Percentiles rank a stretch among this genome's conserved stretches.
Conservation (phyloP, 2,797 vertebrate species). For the Muraenolepis orangiensis region DNA sequence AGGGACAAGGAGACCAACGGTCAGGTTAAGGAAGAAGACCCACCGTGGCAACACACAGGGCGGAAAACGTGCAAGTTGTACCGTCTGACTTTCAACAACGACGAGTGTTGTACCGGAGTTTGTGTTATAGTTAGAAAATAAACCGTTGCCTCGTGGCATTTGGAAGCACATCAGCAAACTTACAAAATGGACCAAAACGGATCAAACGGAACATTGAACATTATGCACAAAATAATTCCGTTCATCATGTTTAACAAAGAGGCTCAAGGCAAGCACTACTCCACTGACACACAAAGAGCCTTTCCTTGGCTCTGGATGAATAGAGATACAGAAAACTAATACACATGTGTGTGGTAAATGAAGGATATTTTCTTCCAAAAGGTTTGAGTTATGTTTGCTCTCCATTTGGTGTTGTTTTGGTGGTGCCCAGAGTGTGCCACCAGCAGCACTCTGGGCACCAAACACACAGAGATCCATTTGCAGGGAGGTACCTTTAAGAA, state of each 20-base stretch:
- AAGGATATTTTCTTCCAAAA: too few species aligned
- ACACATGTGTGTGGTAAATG: constrained; percentile 3
- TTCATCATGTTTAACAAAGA: too few species aligned
- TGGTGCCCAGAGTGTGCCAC: too few species aligned
- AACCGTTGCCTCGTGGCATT: too few species aligned
- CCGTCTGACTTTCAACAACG: neutral
- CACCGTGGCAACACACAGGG: neutral
- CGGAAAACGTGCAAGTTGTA: neutral
- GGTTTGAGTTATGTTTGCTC: neutral
- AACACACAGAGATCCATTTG: neutral
- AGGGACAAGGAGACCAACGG: constrained; percentile 31
- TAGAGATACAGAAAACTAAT: neutral
- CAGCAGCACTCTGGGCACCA: too few species aligned
- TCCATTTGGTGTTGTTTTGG: neutral
- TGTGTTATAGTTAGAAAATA: too few species aligned
- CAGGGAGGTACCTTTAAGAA: neutral
- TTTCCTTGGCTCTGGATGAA: constrained; percentile 31
- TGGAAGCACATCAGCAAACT: too few species aligned
- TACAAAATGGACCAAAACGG: too few species aligned
- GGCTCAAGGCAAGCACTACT: constrained; percentile 45
- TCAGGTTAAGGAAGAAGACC: constrained; percentile 2
- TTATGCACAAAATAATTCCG: too few species aligned
- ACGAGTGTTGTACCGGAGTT: too few species aligned
- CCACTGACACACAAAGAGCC: constrained; percentile 57
- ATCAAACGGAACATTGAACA: too few species aligned